Evolutionary conservation across 2,888 invertebrate genomes (phyloP), one percentile per base, ranked within the genome.

Genomic region (Vandiemenella viatica): DNA sequence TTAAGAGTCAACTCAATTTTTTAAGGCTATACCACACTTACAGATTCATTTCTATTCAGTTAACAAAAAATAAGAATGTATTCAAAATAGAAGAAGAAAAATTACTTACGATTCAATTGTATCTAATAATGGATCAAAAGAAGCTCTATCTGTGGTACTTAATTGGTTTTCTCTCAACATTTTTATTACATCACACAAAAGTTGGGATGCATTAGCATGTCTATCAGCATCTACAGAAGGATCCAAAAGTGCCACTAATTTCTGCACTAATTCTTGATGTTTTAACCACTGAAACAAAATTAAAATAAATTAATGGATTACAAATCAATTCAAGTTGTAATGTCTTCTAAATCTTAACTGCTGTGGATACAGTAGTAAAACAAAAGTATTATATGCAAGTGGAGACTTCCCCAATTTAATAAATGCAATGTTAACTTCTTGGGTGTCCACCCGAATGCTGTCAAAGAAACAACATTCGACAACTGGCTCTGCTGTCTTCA

Each of bases 121-220:
- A 61, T 76, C 72, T 56, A 86, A 71, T 60, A 87, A 74, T 49
- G 83, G 82, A 71, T 85, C 82, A 43, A 74, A 74, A 63, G 81
- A 79, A 53, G 72, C 72, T 56, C 71, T 68, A 60, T 77, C 77
- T 55, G 72, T 71, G 43, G 70, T 71, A 57, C 71, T 74, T 54
- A 61, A 59, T 58, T 71, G 71, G 60, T 74, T 73, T 60, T 77
- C 75, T 57, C 80, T 72, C 53, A 78, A 75, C 62, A 74, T 74
- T 60, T 75, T 73, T 57, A 90, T 77, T 63, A 92, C 80, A 71
- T 92, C 90, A 70, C 85, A 83, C 61, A 93, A 75, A 67, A 91
- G 76, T 69, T 88, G 84, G 59, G 90, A 80, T 61, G 87, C 87
- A 72, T 91, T 92, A 61, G 77, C 77, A 63, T 92, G 87, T 60